Evolutionary conservation across 2,888 invertebrate species (phyloP).

Genomic region (Keiferia lycopersicella): DNA sequence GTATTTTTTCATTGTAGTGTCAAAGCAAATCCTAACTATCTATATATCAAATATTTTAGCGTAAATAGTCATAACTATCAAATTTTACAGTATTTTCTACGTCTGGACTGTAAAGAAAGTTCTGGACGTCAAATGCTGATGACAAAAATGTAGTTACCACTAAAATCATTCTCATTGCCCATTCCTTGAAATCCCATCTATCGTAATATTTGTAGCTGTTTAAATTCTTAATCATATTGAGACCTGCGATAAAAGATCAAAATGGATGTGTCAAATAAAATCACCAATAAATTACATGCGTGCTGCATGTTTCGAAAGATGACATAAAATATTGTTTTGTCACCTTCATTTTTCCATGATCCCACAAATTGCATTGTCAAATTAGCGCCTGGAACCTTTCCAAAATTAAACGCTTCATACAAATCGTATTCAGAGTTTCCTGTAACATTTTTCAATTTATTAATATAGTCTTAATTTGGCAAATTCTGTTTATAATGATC

Average conservation of each 20-base stretch:
- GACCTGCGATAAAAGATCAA: neutral
- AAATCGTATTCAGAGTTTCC: slow-evolving; percentile 37
- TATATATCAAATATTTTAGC: too few species aligned
- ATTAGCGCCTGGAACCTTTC: slow-evolving; percentile 55
- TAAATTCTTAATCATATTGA: slow-evolving; percentile 31
- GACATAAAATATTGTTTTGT: too few species aligned
- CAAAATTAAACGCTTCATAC: slow-evolving; percentile 57
- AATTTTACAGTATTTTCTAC: too few species aligned
- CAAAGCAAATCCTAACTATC: too few species aligned
- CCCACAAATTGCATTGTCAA: slow-evolving; percentile 44
- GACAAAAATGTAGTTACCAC: slow-evolving; percentile 43
- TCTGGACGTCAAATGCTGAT: too few species aligned
- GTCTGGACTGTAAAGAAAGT: too few species aligned
- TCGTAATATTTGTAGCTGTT: slow-evolving; percentile 54
- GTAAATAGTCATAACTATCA: too few species aligned
- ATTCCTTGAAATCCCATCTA: slow-evolving; percentile 56
- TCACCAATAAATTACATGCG: neutral
- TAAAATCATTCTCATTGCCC: slow-evolving; percentile 47
- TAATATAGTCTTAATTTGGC: neutral
- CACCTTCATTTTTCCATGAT: slow-evolving; percentile 44
- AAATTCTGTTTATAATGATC: neutral
- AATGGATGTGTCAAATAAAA: too few species aligned
- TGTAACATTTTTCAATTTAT: neutral
- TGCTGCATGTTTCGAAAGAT: too few species aligned
- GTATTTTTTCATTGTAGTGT: neutral